phyloP scores from a whole-genome alignment of 92 coral and sea anemone genomes.

The Blastomussa wellsi region DNA sequence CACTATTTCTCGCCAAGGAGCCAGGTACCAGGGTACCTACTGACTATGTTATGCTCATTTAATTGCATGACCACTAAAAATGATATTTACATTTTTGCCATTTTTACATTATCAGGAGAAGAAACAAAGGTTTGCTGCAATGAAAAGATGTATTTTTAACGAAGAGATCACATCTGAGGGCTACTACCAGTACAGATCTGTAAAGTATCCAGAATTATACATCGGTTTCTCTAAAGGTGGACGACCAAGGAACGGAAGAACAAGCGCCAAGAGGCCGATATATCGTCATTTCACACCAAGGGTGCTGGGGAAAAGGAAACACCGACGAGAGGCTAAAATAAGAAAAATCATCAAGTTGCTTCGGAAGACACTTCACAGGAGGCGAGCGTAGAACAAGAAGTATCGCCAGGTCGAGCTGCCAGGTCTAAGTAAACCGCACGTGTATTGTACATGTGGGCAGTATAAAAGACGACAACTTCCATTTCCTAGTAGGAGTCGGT shows the following conservation, averaged over 20 bases:
- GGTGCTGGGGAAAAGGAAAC: not conserved
- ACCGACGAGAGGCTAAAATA: constrained; percentile 13
- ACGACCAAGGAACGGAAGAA: constrained; percentile 29
- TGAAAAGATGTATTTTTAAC: constrained; percentile 53
- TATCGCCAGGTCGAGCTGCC: not conserved
- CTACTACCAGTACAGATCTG: constrained; percentile 43
- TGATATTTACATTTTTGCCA: too few relatives aligned
- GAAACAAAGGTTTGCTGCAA: constrained; percentile 25
- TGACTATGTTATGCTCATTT: too few relatives aligned
- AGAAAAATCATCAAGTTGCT: constrained; percentile 13
- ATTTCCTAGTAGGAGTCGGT: not conserved
- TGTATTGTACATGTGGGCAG: not conserved
- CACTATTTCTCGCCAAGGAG: too few relatives aligned
- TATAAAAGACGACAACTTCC: not conserved
- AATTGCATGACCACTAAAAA: too few relatives aligned
- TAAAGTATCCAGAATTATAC: constrained; percentile 46
- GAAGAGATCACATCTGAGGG: constrained; percentile 39
- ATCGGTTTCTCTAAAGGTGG: constrained; percentile 56
- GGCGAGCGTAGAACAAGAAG: not conserved
- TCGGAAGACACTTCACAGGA: constrained; percentile 7
- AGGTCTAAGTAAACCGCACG: not conserved
- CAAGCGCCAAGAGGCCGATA: constrained; percentile 31
- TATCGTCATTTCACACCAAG: constrained; percentile 38
- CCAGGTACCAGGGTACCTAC: too few relatives aligned
- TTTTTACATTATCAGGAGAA: too few relatives aligned